Evolutionary conservation across 2,113 vertebrate species (phyloP).

Genomic region (Antigone vipio): DNA sequence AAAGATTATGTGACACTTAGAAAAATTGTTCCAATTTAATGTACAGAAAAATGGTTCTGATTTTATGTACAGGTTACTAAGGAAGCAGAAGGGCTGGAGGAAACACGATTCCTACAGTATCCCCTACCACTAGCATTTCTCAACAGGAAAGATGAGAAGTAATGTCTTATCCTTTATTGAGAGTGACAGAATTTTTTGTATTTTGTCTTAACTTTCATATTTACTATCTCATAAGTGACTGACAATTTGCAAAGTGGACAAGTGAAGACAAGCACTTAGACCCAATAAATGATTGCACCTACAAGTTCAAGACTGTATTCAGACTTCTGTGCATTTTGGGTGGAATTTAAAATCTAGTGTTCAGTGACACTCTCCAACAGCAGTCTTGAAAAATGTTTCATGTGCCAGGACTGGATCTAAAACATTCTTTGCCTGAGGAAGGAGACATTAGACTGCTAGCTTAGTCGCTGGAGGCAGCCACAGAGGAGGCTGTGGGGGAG

Average conservation of each 20-base stretch:
- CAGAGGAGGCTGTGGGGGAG: background rate
- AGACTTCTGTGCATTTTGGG: background rate
- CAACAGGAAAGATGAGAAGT: background rate
- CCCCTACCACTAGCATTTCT: background rate
- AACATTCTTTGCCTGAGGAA: background rate
- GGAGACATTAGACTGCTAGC: background rate
- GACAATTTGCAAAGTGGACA: background rate
- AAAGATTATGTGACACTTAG: background rate
- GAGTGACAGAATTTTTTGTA: background rate
- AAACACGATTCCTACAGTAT: background rate
- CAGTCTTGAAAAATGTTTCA: background rate
- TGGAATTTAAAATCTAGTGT: background rate
- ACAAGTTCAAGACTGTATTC: background rate
- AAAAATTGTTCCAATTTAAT: background rate
- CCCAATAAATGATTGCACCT: background rate
- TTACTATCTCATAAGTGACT: background rate
- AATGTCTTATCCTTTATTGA: background rate
- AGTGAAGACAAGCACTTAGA: background rate
- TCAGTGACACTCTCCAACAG: background rate
- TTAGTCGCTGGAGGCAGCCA: background rate
- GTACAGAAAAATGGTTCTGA: background rate
- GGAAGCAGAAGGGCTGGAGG: background rate
- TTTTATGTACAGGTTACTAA: background rate
- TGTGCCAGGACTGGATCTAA: background rate
- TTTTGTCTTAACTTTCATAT: background rate